Base-by-base conservation (phyloP, 2,888 invertebrate genomes). In the Copidosoma aretas region DNA sequence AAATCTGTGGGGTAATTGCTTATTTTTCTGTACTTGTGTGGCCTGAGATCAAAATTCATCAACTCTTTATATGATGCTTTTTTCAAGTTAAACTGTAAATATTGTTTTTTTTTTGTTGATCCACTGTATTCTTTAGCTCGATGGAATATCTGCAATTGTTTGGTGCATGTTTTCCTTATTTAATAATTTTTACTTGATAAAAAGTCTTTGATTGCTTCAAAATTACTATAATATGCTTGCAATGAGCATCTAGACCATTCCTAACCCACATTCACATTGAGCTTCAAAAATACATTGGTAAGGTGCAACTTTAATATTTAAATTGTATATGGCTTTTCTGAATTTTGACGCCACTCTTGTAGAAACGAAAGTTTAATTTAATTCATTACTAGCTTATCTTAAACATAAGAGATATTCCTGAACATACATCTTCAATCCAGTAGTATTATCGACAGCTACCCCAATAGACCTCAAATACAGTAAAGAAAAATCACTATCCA, bases 181-280 rank as follows among this genome's bases (percentile, higher is more conserved):
- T 64, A 62, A n/a, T 62, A 39, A 17, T 32, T 61, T 25, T 58
- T 61, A 41, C 60, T 65, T 51, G 19, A 43, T 14, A 59, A 15
- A 43, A 73, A 67, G 69, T 73, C 68, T 57, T 63, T 57, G 10
- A 62, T 49, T 22, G 58, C 70, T 51, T 68, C 61, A 39, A 72
- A n/a, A 73, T 56, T 46, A 68, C 67, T 51, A 43, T 46, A 17
- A 68, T 60, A 64, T 73, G 72, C 49, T 73, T 73, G 53, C 72
- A 73, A 60, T 67, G 61, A 59, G 72, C 66, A 58, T 52, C 59
- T n/a, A 64, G 70, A 25, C 67, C 70, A 52, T 64, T 63, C 24
- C 67, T 70, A 59, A 61, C 73, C 61, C 64, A 70, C 64, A 72
- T 58, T 73, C 72, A 49, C 49, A 49, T 15, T 46, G 41, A 12